A percentile compares a stretch with the other conserved stretches of the same genome.
phyloP scores from a whole-genome alignment of 2,888 invertebrate genomes.

The Noctua janthe region DNA sequence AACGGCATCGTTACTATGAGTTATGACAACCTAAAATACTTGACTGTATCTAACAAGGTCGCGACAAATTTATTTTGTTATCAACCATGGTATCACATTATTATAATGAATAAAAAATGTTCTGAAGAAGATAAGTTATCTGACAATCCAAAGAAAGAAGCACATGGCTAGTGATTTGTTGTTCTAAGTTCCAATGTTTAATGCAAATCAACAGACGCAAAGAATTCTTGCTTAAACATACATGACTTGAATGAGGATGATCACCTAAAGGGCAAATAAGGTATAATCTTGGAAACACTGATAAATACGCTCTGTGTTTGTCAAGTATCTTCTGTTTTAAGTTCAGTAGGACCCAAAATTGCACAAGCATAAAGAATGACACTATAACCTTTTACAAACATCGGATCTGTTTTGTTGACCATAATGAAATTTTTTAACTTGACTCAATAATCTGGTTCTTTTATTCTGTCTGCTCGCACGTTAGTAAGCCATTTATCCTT shows the following conservation, averaged over 20 bases:
- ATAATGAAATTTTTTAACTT: constrained; percentile 22
- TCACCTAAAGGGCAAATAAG: constrained; percentile 35
- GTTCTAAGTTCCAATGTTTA: constrained; percentile 27
- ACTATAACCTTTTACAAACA: constrained; percentile 11
- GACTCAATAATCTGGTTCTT: constrained; percentile 42
- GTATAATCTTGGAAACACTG: constrained; percentile 27
- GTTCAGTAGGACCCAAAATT: constrained; percentile 35
- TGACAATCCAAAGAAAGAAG: constrained; percentile 23
- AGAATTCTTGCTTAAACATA: constrained; percentile 41
- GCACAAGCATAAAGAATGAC: constrained; percentile 9
- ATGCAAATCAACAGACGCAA: constrained; percentile 22
- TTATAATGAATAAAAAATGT: constrained; percentile 23
- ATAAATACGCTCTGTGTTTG: constrained; percentile 7
- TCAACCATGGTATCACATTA: constrained; percentile 27
- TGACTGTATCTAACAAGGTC: constrained; percentile 44
- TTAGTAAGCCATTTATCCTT: constrained; percentile 34
- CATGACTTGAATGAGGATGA: constrained; percentile 62
- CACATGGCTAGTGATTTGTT: constrained; percentile 14
- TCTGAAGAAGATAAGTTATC: constrained; percentile 29
- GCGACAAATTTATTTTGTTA: constrained; percentile 25
- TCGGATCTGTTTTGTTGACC: constrained; percentile 23
- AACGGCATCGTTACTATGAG: constrained; percentile 18
- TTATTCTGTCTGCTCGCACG: constrained; percentile 18
- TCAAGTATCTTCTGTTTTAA: constrained; percentile 27
- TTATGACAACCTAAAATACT: constrained; percentile 34